Conservation (phyloP, 1,140 invertebrate species). For the Littorina saxatilis region DNA sequence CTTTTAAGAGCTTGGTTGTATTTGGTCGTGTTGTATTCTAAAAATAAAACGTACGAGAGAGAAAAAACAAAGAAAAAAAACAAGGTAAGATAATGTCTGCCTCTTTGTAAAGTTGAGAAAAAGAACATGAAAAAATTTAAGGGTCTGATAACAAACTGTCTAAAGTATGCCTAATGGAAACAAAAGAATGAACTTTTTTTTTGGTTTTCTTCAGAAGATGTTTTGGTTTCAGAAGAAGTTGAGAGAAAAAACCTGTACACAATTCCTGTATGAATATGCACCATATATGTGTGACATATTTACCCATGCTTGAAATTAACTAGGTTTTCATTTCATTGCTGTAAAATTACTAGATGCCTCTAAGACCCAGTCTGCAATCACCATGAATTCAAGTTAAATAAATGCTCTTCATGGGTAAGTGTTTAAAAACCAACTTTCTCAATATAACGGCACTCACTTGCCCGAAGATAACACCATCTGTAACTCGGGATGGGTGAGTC, state of each 20-base stretch:
- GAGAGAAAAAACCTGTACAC: slow-evolving; percentile 18
- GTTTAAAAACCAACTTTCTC: slow-evolving; percentile 52
- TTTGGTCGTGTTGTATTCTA: too few species aligned
- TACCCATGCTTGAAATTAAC: slow-evolving; percentile 55
- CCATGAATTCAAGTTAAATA: slow-evolving; percentile 48
- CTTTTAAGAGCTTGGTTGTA: too few species aligned
- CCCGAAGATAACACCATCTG: not conserved
- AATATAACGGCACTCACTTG: slow-evolving; percentile 22
- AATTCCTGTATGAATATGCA: not conserved
- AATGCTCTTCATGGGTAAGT: slow-evolving; percentile 62
- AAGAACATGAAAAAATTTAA: too few species aligned
- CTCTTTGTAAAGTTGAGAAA: too few species aligned
- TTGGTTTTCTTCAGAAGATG: too few species aligned
- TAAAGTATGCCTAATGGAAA: too few species aligned
- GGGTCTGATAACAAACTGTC: too few species aligned
- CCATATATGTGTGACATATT: not conserved
- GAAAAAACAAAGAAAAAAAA: too few species aligned
- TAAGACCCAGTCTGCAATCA: slow-evolving; percentile 64
- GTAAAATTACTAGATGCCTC: slow-evolving; percentile 70
- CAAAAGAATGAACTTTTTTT: too few species aligned
- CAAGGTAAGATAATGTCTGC: too few species aligned
- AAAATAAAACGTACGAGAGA: too few species aligned
- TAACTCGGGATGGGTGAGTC: not conserved
- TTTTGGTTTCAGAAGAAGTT: slow-evolving; percentile 6
- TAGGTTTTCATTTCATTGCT: slow-evolving; percentile 72